Conservation (phyloP, 2,797 vertebrate genomes). For the Pangasius larnaudii region DNA sequence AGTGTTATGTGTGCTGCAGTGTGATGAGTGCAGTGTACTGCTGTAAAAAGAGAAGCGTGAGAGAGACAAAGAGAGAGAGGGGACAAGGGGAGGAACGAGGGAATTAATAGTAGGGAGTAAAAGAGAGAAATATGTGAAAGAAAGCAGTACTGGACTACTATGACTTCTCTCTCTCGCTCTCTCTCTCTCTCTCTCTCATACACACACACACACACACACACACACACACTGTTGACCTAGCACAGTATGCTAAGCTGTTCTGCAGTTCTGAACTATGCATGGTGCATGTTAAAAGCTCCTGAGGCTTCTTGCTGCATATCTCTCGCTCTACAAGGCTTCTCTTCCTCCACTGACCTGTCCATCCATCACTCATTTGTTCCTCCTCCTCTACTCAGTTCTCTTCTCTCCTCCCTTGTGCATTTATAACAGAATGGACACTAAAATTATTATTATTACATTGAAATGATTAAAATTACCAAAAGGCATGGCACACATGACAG, state of each 20-base stretch:
- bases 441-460: too few relatives aligned
- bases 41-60: background rate
- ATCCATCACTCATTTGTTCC: constrained; percentile 32
- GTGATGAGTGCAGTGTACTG: background rate
- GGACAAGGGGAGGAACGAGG: background rate
- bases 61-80: constrained; percentile 8
- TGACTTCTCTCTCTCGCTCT: background rate
- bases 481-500: background rate
- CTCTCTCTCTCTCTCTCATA: background rate
- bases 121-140: background rate
- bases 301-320: constrained; percentile 63
- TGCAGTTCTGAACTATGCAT: constrained; percentile 78
- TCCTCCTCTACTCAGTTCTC: background rate
- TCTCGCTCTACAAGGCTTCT: constrained; percentile 18
- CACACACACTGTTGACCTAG: constrained; percentile 67
- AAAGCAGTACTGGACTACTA: background rate
- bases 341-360: constrained; percentile 40
- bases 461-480: background rate
- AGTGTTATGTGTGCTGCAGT: constrained; percentile 27
- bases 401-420: constrained; percentile 9
- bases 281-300: constrained; percentile 79
- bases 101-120: constrained; percentile 12
- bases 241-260: constrained; percentile 70
- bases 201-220: constrained; percentile 37
- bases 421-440: background rate